These are phyloP conservation scores for Andrena fulva DNA, from an alignment of 2,888 invertebrate species.

Conservation along the genomic window DNA sequence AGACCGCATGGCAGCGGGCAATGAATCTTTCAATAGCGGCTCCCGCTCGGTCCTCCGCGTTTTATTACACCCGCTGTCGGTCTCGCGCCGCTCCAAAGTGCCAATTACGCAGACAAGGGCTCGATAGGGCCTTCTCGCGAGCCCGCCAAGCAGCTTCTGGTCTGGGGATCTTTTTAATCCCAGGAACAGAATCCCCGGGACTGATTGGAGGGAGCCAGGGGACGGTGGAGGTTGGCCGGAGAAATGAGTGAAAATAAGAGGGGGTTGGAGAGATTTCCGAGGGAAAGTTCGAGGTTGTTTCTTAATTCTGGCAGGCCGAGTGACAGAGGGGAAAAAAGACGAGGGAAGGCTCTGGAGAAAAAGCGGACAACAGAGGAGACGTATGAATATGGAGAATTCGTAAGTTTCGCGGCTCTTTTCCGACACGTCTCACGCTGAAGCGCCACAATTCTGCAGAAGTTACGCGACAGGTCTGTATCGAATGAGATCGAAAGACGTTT, in stretches of 20 bases:
- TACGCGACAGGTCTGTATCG: constrained; percentile 6
- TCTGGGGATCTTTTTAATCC: constrained; percentile 64
- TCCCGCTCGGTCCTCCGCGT: constrained; percentile 33
- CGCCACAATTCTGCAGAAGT: constrained; percentile 22
- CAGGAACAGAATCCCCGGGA: constrained; percentile 61
- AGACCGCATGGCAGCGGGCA: constrained; percentile 52
- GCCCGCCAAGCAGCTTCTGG: constrained; percentile 34
- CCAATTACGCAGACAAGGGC: constrained; percentile 66
- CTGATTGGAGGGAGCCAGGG: constrained; percentile 47
- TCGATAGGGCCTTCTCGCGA: constrained; percentile 50
- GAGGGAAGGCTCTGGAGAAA: constrained; percentile 35
- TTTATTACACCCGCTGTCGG: constrained; percentile 66
- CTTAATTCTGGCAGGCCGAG: too few species aligned
- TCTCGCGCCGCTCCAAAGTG: constrained; percentile 64
- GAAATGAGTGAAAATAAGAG: neutral
- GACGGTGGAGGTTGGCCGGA: neutral
- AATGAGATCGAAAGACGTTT: constrained; percentile 10
- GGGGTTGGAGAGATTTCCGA: neutral
- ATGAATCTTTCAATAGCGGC: constrained; percentile 65
- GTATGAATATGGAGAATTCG: constrained; percentile 57
- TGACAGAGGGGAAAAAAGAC: neutral
- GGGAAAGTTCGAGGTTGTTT: neutral
- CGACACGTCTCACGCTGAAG: constrained; percentile 32
- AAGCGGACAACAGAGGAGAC: constrained; percentile 36
- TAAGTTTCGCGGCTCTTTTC: constrained; percentile 17